phyloP scores from a whole-genome alignment of 2,797 vertebrate genomes.

The Aselliscus stoliczkanus region DNA sequence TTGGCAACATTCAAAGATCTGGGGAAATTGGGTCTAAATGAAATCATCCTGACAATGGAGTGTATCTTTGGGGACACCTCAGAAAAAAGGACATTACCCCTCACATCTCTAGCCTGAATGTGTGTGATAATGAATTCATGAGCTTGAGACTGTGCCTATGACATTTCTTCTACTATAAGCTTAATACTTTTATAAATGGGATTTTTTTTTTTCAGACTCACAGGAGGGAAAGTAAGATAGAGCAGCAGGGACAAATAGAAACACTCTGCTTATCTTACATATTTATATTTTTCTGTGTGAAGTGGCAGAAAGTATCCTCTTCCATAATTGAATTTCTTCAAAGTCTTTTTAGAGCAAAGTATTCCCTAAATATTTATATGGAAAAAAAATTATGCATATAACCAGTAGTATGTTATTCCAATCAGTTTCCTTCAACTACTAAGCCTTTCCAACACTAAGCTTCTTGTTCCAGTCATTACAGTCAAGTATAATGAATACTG shows the following conservation, averaged over 20 bases:
- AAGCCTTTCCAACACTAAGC: slow-evolving; percentile 6
- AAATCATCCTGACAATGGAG: slow-evolving; percentile 62
- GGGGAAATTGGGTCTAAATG: slow-evolving; percentile 60
- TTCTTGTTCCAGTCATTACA: background rate
- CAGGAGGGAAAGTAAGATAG: background rate
- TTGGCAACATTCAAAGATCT: slow-evolving; percentile 37
- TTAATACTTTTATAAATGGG: slow-evolving; percentile 71
- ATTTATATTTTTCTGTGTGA: background rate
- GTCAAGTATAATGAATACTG: background rate
- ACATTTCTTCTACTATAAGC: slow-evolving; percentile 71
- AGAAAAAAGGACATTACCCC: slow-evolving; percentile 49
- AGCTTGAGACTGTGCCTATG: slow-evolving; percentile 62
- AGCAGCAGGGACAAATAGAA: background rate
- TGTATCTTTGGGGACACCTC: slow-evolving; percentile 49
- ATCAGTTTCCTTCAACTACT: slow-evolving; percentile 31
- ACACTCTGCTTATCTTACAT: background rate
- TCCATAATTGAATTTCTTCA: slow-evolving; percentile 6
- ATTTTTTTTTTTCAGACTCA: background rate
- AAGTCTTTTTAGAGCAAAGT: slow-evolving; percentile 41
- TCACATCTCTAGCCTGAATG: slow-evolving; percentile 61
- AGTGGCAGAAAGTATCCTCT: background rate
- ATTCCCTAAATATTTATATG: slow-evolving; percentile 47
- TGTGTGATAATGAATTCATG: slow-evolving; percentile 76
- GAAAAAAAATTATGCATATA: background rate
- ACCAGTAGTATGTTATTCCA: slow-evolving; percentile 40